phyloP scores from a whole-genome alignment of 2,797 vertebrate genomes.

The Rhodeus uyekii region DNA sequence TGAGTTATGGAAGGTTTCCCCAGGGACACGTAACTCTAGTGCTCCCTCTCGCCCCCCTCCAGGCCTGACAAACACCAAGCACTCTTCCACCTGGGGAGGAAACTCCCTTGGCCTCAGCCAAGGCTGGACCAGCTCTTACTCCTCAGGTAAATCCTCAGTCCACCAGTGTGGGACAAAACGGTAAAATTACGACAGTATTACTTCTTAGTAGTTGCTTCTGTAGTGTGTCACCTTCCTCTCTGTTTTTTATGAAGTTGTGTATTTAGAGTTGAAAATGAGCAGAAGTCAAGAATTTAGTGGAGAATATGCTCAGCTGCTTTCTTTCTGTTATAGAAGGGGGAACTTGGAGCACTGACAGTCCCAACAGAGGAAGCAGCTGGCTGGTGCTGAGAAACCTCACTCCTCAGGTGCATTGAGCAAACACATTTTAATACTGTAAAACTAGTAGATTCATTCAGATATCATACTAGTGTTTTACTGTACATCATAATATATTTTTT shows the following conservation, averaged over 20 bases:
- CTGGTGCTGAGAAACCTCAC: slow-evolving; percentile 97
- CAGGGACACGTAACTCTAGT: slow-evolving; percentile 83
- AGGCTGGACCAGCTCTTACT: slow-evolving; percentile 91
- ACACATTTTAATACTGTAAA: not conserved
- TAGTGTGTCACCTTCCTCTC: not conserved
- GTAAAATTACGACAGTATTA: not conserved
- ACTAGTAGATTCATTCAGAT: not conserved
- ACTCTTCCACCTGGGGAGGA: slow-evolving; percentile 91
- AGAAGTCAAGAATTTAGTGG: not conserved
- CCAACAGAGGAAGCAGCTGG: slow-evolving; percentile 96
- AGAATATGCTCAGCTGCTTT: slow-evolving; percentile 19
- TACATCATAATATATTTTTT: not conserved
- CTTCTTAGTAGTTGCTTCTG: not conserved
- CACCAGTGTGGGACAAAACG: no score
- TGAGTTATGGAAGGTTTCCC: slow-evolving; percentile 94
- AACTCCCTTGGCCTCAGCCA: slow-evolving; percentile 82
- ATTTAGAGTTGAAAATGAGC: not conserved
- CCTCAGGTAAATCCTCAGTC: slow-evolving; percentile 78
- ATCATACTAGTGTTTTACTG: not conserved
- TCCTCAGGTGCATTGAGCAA: slow-evolving; percentile 75
- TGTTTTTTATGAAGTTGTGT: not conserved
- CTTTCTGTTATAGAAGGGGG: slow-evolving; percentile 77
- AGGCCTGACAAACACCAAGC: slow-evolving; percentile 91
- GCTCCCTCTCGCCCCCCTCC: slow-evolving; percentile 92
- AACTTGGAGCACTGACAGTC: slow-evolving; percentile 94